A percentile compares a stretch with the other conserved stretches of the same genome.
These are phyloP conservation scores for Clarias macrocephalus DNA, from an alignment of 2,113 vertebrate species.

Conservation along the genomic window DNA sequence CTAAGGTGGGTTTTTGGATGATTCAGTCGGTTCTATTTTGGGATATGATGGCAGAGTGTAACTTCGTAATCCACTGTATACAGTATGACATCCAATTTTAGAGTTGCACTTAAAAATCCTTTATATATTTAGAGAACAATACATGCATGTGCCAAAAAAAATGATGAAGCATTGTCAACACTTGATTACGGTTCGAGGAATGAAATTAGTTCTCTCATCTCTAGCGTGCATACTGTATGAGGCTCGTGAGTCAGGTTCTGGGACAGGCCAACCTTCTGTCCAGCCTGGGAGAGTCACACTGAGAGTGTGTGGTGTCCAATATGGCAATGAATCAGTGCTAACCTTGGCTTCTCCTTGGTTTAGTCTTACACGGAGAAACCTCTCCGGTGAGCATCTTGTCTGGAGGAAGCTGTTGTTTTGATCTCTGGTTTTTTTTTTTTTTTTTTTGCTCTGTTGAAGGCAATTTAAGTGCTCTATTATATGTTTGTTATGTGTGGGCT, in stretches of 20 bases:
- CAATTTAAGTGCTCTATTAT: neutral
- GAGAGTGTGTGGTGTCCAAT: conserved; percentile 30
- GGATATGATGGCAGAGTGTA: neutral
- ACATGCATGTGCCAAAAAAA: neutral
- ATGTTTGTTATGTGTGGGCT: conserved; percentile 3
- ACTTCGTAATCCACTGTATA: neutral
- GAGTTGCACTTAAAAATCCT: neutral
- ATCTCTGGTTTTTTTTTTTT: neutral
- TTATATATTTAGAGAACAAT: neutral
- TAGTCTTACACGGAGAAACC: conserved; percentile 5
- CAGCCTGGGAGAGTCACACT: conserved; percentile 24
- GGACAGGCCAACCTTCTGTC: conserved; percentile 4
- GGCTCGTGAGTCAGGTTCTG: conserved; percentile 34
- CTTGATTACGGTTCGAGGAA: neutral
- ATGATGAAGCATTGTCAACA: neutral
- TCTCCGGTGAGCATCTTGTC: neutral
- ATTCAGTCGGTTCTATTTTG: neutral
- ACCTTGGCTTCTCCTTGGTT: conserved; percentile 12
- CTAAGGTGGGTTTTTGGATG: neutral
- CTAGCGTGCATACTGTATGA: neutral
- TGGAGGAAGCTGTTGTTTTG: conserved; percentile 11
- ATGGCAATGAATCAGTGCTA: conserved; percentile 34
- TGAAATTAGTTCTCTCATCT: neutral
- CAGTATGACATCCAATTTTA: neutral
- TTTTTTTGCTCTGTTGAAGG: neutral